A percentile compares a stretch with the other conserved stretches of the same genome.
Evolutionary conservation across 2,888 invertebrate species (phyloP).

Genomic region (Anaspis maculata): DNA sequence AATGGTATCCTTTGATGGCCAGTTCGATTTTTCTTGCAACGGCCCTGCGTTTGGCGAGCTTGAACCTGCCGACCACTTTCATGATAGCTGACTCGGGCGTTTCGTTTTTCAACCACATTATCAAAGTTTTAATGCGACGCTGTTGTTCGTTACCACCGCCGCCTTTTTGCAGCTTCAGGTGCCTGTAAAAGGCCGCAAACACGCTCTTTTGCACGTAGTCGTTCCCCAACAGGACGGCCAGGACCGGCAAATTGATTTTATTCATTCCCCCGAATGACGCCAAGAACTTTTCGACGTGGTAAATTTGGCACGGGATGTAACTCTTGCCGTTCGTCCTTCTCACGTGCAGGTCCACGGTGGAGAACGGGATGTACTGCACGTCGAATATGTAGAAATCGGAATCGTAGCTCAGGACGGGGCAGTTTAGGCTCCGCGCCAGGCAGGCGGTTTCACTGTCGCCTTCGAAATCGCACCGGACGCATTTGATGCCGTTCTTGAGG

Average conservation of each 20-base stretch:
- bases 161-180: slow-evolving; percentile 49
- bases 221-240: slow-evolving; percentile 81
- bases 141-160: slow-evolving; percentile 53
- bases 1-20: neutral
- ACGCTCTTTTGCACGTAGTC: slow-evolving; percentile 68
- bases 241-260: slow-evolving; percentile 55
- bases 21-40: slow-evolving; percentile 50
- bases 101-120: slow-evolving; percentile 70
- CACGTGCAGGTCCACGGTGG: slow-evolving; percentile 50
- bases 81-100: slow-evolving; percentile 59
- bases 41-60: slow-evolving; percentile 46
- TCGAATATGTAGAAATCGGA: slow-evolving; percentile 91
- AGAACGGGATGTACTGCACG: slow-evolving; percentile 71
- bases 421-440: slow-evolving; percentile 65
- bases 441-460: slow-evolving; percentile 85
- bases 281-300: slow-evolving; percentile 60
- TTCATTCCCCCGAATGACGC: slow-evolving; percentile 57
- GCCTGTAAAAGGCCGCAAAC: slow-evolving; percentile 63
- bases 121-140: slow-evolving; percentile 58
- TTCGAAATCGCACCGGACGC: slow-evolving; percentile 74
- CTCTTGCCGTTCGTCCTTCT: slow-evolving; percentile 24
- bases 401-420: slow-evolving; percentile 86
- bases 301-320: slow-evolving; percentile 61
- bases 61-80: slow-evolving; percentile 57
- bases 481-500: slow-evolving; percentile 53